Percentiles rank a stretch among this genome's conserved stretches.
phyloP scores from a whole-genome alignment of 2,888 invertebrate genomes.

The Orthonychiurus folsomi region DNA sequence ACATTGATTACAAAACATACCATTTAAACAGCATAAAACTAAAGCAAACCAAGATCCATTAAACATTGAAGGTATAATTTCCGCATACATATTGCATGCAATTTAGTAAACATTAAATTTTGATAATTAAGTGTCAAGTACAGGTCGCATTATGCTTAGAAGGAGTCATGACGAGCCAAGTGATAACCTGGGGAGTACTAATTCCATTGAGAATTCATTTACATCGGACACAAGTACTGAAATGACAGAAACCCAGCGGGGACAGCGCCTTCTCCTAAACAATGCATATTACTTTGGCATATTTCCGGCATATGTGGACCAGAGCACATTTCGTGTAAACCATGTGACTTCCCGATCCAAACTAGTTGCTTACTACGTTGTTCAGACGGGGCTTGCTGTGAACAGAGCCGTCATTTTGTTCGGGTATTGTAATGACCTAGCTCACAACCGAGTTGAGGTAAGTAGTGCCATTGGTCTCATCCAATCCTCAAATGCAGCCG shows the following conservation, averaged over 20 bases:
- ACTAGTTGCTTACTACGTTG: not conserved
- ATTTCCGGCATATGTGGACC: not conserved
- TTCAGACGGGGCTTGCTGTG: not conserved
- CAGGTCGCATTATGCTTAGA: no score
- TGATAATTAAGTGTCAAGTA: no score
- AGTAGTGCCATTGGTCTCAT: not conserved
- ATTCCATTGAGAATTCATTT: no score
- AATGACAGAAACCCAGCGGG: not conserved
- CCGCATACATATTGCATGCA: no score
- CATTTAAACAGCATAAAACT: no score
- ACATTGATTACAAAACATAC: no score
- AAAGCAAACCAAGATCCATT: no score
- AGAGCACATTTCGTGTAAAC: not conserved
- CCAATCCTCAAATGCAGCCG: not conserved
- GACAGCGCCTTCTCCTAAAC: not conserved
- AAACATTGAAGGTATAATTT: no score
- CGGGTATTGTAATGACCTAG: not conserved
- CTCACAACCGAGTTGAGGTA: not conserved
- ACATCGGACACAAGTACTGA: no score
- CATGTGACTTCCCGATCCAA: not conserved
- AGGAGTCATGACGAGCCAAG: no score
- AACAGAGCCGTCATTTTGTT: not conserved
- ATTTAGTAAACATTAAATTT: no score
- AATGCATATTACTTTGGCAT: not conserved
- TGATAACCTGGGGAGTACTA: no score